A percentile compares a stretch with the other conserved stretches of the same genome.
Evolutionary conservation across 1,140 invertebrate genomes (phyloP).

Genomic region (Lepidurus apus): DNA sequence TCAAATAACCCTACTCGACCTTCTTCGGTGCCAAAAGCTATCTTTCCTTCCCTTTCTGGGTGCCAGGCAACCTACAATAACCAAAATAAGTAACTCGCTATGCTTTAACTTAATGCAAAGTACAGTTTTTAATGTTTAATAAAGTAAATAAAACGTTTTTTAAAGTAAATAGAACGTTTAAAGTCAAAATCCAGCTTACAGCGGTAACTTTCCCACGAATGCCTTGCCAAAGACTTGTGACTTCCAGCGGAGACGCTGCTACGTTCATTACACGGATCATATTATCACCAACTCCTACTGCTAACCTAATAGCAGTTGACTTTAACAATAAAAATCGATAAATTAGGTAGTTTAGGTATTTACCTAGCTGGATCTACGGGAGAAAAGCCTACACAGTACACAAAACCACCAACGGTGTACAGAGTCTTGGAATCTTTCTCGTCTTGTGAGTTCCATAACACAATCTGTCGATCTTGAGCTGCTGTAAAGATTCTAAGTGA

Average conservation of each 20-base stretch:
- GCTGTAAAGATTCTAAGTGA: conserved; percentile 52
- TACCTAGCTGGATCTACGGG: conserved; percentile 62
- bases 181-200: conserved; percentile 45
- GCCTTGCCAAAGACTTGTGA: conserved; percentile 59
- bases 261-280: conserved; percentile 66
- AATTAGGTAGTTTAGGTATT: conserved; percentile 36
- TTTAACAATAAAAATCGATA: background rate
- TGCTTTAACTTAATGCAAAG: background rate
- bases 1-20: conserved; percentile 56
- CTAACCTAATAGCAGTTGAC: conserved; percentile 45
- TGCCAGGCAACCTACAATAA: conserved; percentile 61
- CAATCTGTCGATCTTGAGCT: conserved; percentile 58
- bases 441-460: conserved; percentile 45
- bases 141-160: background rate
- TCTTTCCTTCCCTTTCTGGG: conserved; percentile 61
- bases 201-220: conserved; percentile 64
- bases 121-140: background rate
- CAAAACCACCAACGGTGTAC: conserved; percentile 58
- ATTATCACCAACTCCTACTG: conserved; percentile 64
- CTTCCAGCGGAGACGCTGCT: conserved; percentile 47
- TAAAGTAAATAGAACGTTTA: background rate
- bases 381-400: conserved; percentile 59
- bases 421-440: conserved; percentile 40
- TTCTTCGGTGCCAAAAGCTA: conserved; percentile 71
- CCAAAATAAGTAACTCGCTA: conserved; percentile 26